Evolutionary conservation across 2,113 vertebrate species (phyloP).

Genomic region (Colinus virginianus): DNA sequence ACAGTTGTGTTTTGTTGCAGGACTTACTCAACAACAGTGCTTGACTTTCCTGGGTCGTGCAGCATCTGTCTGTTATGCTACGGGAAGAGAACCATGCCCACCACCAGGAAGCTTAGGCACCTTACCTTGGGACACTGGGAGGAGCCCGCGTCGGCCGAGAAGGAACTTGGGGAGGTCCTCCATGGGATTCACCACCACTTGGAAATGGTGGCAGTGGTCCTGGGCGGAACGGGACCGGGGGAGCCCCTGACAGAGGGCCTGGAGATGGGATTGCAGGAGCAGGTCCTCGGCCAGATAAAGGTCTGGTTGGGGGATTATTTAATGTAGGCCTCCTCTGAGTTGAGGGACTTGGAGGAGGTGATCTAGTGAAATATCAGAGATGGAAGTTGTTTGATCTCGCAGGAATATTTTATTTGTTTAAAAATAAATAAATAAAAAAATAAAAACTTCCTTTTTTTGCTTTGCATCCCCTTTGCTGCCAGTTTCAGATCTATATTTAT

Average conservation of each 20-base stretch:
- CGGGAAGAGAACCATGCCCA: constrained; percentile 58
- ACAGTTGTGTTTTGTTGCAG: background rate
- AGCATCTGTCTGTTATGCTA: constrained; percentile 41
- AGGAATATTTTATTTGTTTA: background rate
- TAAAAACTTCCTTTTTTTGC: background rate
- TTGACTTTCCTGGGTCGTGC: background rate
- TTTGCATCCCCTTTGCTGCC: background rate
- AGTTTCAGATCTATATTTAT: background rate
- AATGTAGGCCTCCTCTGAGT: constrained; percentile 79
- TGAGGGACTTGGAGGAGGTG: constrained; percentile 87
- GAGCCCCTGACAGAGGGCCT: constrained; percentile 78
- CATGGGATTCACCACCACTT: constrained; percentile 73
- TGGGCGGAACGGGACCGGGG: constrained; percentile 77
- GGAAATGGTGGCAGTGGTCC: constrained; percentile 75
- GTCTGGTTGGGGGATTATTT: constrained; percentile 61
- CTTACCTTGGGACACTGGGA: constrained; percentile 90
- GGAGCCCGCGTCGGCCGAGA: constrained; percentile 80
- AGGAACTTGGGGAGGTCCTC: constrained; percentile 74
- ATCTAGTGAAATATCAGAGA: constrained; percentile 75
- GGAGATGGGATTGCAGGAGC: constrained; percentile 80
- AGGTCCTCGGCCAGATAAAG: constrained; percentile 73
- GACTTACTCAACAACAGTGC: background rate
- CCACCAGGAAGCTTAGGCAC: rapidly evolving
- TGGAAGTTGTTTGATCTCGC: background rate
- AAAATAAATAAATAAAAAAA: background rate